Percentiles rank a stretch among this genome's conserved stretches.
phyloP scores from a whole-genome alignment of 2,113 vertebrate species.

The Clinocottus analis region DNA sequence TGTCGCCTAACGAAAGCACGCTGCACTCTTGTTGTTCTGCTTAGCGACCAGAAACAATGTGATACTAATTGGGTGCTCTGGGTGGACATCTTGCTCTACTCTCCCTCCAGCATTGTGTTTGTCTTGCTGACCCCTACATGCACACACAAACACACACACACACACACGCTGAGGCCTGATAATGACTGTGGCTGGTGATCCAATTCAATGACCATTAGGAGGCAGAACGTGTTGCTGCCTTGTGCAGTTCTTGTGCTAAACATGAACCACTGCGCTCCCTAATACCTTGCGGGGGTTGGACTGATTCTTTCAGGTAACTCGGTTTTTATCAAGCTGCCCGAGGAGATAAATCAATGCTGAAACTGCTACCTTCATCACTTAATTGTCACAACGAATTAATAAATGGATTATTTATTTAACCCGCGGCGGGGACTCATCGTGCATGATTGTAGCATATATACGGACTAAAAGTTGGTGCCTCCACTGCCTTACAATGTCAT shows the following conservation, averaged over 20 bases:
- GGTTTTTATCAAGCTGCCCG: constrained; percentile 13
- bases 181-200: constrained; percentile 49
- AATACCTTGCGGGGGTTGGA: not conserved
- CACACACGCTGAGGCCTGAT: constrained; percentile 21
- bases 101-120: constrained; percentile 25
- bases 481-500: no score
- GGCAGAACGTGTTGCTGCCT: constrained; percentile 36
- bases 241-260: constrained; percentile 17
- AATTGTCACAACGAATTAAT: constrained; percentile 1
- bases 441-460: not conserved
- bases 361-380: constrained; percentile 18
- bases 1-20: not conserved
- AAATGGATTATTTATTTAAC: constrained; percentile 3
- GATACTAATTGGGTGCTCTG: constrained; percentile 42
- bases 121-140: constrained; percentile 8
- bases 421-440: not conserved
- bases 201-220: constrained; percentile 55
- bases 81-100: constrained; percentile 28
- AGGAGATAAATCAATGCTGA: constrained; percentile 28
- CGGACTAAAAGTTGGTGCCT: not conserved
- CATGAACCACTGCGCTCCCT: constrained; percentile 29
- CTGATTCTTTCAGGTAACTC: constrained; percentile 27
- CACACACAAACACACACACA: constrained; percentile 12
- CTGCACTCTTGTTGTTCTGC: constrained; percentile 3
- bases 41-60: constrained; percentile 19